Evolutionary conservation across 2,888 invertebrate species (phyloP), one percentile per base, ranked within the genome.

Genomic region (Ganaspis brasiliensis): DNA sequence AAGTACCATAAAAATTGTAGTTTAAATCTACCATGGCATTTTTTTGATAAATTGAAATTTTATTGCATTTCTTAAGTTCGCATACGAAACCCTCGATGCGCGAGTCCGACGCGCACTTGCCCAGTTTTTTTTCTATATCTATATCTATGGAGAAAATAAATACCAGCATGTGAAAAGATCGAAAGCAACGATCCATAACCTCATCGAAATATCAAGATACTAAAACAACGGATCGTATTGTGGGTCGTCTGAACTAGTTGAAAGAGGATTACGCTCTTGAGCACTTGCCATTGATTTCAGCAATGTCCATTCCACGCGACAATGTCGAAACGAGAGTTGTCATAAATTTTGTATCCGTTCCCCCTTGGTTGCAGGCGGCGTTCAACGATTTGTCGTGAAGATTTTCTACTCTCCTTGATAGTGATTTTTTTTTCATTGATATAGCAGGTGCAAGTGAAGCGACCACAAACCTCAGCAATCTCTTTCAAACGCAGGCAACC

Each of bases 331-430:
- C 90, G 92, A 91, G 92, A 92, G 92, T 92, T 91, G 91, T 90
- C 82, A 89, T 90, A 91, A 89, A 92, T 92, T 91, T 89, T 92
- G 92, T 91, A 92, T 92, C 91, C 91, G 91, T 89, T 90, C 90
- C 89, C 86, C 52, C 88, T 86, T 88, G 77, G 82, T 79, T 61
- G 67, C 67, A 56, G 31, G 31, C 59, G 63, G 84, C 81, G 86
- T 87, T 67, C 67, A 88, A 89, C 88, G 88, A 86, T 83, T 80
- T 85, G 85, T 84, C 56, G 61, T 75, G 83, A 74, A 73, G 88
- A 89, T 67, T 67, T 67, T 67, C 67, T 45, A 45, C 45, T 19
- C n/a, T 67, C 40, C 63, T 67, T 24, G 24, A 9, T 24, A n/a
- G 16, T 45, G 45, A 67, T 67, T n/a, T 52, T 45, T 40, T 24